Evolutionary conservation across 2,113 vertebrate genomes (phyloP), one percentile per base, ranked within the genome.

Genomic region (Tonatia bakeri): DNA sequence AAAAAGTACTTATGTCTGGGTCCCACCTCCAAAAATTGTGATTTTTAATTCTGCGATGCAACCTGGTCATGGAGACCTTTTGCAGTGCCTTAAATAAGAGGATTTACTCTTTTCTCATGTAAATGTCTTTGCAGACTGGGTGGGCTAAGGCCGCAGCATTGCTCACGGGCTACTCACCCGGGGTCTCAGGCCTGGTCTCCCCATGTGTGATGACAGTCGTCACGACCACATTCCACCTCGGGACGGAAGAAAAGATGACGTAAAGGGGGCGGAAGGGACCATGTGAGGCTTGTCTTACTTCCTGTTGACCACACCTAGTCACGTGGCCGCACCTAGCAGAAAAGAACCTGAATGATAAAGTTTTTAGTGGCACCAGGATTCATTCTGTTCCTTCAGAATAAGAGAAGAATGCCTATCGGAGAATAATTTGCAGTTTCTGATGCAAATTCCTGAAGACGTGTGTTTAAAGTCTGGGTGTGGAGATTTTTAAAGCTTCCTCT

Each of bases 201-300:
- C 3, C 1, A 3, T 14, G 13, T 2, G 1, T 28, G 56, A 28
- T 4, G 64, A 54, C 45, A 10, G 15, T 2, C 9, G 0, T 52
- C 54, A 15, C 15, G 5, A 52, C 69, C 33, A 4, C 9, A 2
- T 20, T 83, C 24, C 20, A 56, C 40, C 8, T 0, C 40, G 3
- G 56, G 85, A 28, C 5, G 19, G 17, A 61, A 40, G 45, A 38
- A 33, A 26, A 11, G 3, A 19, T 10, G 80, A 31, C 12, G 3
- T 3, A 19, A 70, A 40, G 5, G n/a, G 22, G n/a, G 3, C 12
- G 1, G 45, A 43, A 82, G 70, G 24, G 45, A 69, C 64, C 76
- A 15, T 0, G 0, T 33, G 77, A 14, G 56, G 13, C n/a, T 40
- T n/a, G 17, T 64, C 82, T 79, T 40, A 10, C 15, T 28, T 73